phyloP scores from a whole-genome alignment of 2,888 invertebrate genomes.

The Leucania comma region DNA sequence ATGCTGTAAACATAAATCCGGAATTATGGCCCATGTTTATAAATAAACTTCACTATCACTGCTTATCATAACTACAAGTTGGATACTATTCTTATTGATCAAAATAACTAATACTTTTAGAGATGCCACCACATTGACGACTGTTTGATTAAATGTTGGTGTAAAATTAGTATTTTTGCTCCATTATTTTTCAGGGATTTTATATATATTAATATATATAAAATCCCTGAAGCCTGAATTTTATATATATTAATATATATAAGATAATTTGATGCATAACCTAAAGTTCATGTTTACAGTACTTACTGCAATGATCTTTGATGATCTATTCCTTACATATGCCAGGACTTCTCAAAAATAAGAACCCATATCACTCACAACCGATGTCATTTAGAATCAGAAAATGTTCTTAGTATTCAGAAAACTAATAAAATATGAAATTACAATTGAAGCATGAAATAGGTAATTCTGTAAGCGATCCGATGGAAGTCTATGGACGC shows the following conservation, averaged over 20 bases:
- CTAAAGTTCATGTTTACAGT: too few species aligned
- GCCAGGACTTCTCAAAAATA: too few species aligned
- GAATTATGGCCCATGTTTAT: slow-evolving; percentile 19
- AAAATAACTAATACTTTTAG: background rate
- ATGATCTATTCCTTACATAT: background rate
- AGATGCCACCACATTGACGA: slow-evolving; percentile 9
- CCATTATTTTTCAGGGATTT: too few species aligned
- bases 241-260: too few species aligned
- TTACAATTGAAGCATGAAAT: slow-evolving; percentile 73
- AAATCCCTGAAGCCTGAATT: too few species aligned
- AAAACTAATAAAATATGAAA: slow-evolving; percentile 65
- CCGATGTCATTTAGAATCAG: slow-evolving; percentile 21
- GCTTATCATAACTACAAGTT: background rate
- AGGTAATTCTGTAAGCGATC: slow-evolving; percentile 68
- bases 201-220: too few species aligned
- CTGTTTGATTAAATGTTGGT: background rate
- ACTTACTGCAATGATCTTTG: too few species aligned
- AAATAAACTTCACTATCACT: slow-evolving; percentile 15
- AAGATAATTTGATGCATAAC: background rate
- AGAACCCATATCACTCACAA: background rate
- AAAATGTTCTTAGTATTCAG: slow-evolving; percentile 28
- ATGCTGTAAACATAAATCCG: slow-evolving; percentile 4
- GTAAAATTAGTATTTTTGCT: background rate
- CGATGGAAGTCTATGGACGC: slow-evolving; percentile 62
- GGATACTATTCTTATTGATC: background rate